These are phyloP conservation scores for Pristiophorus japonicus DNA, from an alignment of 2,113 vertebrate genomes.

Conservation along the genomic window DNA sequence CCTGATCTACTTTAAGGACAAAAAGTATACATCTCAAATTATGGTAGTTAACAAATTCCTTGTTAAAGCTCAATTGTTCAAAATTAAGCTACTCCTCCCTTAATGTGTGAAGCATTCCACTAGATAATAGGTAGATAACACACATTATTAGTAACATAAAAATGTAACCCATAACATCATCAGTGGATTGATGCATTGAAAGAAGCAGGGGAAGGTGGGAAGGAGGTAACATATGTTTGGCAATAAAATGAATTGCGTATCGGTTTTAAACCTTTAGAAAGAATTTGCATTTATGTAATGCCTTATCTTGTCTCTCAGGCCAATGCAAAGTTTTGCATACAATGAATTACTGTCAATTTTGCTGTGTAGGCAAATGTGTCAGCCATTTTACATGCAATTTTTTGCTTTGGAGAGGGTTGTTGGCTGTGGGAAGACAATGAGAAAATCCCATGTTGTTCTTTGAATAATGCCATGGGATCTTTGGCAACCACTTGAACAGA, in stretches of 20 bases:
- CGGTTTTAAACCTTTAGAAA: not conserved
- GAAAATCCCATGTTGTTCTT: no score
- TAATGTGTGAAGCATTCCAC: not conserved
- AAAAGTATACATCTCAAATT: not conserved
- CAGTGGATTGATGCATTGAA: not conserved
- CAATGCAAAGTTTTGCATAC: no score
- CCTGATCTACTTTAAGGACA: not conserved
- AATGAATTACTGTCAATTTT: no score
- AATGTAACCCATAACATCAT: not conserved
- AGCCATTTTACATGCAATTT: no score
- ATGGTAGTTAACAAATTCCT: not conserved
- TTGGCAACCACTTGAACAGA: no score
- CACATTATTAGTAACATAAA: not conserved
- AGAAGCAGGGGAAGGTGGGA: not conserved
- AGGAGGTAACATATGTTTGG: not conserved
- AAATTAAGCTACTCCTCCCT: not conserved
- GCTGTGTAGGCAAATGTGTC: no score
- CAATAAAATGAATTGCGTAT: not conserved
- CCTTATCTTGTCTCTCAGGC: not conserved
- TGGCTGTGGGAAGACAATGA: no score
- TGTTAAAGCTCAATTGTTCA: not conserved
- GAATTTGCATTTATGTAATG: not conserved
- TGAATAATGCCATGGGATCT: no score
- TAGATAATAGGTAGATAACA: not conserved
- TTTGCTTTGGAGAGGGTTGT: no score